Evolutionary conservation across 2,797 vertebrate species (phyloP).

Genomic region (Spea hammondii): DNA sequence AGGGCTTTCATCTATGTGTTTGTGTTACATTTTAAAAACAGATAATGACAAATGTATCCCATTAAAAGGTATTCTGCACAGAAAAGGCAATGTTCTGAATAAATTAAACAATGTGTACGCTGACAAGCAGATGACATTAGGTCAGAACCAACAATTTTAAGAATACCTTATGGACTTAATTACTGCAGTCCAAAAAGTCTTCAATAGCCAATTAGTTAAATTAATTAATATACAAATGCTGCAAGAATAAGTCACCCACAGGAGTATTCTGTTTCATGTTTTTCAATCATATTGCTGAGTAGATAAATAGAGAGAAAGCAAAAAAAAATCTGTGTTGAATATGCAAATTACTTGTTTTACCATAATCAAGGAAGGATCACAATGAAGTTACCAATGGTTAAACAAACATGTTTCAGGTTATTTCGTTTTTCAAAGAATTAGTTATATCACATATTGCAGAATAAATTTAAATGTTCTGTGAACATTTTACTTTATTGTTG

Average conservation of each 20-base stretch:
- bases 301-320: conserved; percentile 59
- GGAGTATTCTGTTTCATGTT: conserved; percentile 62
- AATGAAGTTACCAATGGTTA: too few relatives aligned
- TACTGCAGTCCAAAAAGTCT: conserved; percentile 62
- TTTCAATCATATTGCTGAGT: conserved; percentile 63
- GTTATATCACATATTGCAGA: too few relatives aligned
- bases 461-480: too few relatives aligned
- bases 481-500: too few relatives aligned
- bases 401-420: too few relatives aligned
- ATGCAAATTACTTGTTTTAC: neutral
- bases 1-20: too few relatives aligned
- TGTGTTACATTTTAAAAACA: conserved; percentile 9
- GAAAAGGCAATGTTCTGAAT: conserved; percentile 44
- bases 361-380: too few relatives aligned
- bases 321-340: conserved; percentile 57
- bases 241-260: conserved; percentile 53
- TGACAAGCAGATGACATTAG: conserved; percentile 55
- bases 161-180: conserved; percentile 61
- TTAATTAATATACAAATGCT: conserved; percentile 65
- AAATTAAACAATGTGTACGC: conserved; percentile 56
- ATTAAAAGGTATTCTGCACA: conserved; percentile 46
- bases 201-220: conserved; percentile 62
- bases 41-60: conserved; percentile 30
- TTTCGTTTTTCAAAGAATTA: too few relatives aligned
- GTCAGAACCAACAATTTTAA: conserved; percentile 58